Evolutionary conservation across 2,888 invertebrate species (phyloP), one percentile per base, ranked within the genome.

Genomic region (Smittia sp.): DNA sequence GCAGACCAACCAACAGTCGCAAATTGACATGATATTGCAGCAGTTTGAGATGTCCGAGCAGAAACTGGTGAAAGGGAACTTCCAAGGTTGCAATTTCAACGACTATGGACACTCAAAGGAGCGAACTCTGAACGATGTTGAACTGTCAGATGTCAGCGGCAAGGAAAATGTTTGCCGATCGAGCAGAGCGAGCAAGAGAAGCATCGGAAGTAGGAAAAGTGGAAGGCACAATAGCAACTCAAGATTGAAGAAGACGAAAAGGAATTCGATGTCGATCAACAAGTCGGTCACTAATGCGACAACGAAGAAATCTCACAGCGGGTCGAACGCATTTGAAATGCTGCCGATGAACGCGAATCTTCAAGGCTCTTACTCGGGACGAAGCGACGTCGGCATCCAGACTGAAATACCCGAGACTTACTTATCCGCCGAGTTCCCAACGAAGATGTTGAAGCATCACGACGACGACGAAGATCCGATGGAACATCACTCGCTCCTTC

Each of bases 311-410:
- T 63, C 73, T 13, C 39, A 54, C 25, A 73, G 58, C 27, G n/a
- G n/a, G n/a, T 70, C 69, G 1, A 0, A 25, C 13, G 54, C 22
- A n/a, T 27, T 62, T 0, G 65, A 73, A 18, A 4, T 65, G 11
- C 20, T 18, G 27, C 41, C 63, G 15, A 25, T 73, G 24, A 41
- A 69, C 15, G 58, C 22, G 9, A 38, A 67, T 58, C 22, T 77
- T 15, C 82, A 82, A 68, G 85, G 80, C 74, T 84, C 83, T 0
- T 80, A 82, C 68, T 86, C 85, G 0, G 84, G 82, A 1, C 78
- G 81, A 32, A 85, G 85, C 0, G 86, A 86, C 76, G 85, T 86
- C 7, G 86, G 85, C 7, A 85, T 86, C n/a, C 86, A 86, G 77
- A 84, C 86, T 0, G 86, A 86, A 76, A 84, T 86, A 15, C 80